A percentile compares a stretch with the other conserved stretches of the same genome.
These are phyloP conservation scores for Dilophus febrilis DNA, from an alignment of 2,888 invertebrate genomes.

Conservation along the genomic window DNA sequence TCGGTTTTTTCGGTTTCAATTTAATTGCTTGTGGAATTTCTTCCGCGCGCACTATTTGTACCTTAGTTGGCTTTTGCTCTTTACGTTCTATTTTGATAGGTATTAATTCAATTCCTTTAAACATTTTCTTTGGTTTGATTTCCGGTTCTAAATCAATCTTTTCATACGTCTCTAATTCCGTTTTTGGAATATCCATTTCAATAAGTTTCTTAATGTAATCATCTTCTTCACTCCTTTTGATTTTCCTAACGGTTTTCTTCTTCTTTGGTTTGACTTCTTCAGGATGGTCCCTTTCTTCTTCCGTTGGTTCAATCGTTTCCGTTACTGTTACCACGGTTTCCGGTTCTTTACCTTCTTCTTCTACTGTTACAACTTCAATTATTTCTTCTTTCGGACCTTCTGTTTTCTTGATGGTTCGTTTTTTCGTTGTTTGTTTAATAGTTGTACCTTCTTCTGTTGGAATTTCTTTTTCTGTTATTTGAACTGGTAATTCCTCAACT, in stretches of 20 bases:
- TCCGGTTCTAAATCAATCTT: constrained; percentile 13
- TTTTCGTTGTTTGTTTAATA: too few species aligned
- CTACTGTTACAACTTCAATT: constrained; percentile 16
- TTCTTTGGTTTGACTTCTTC: constrained; percentile 9
- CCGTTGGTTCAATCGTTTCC: constrained; percentile 11
- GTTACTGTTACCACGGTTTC: constrained; percentile 12
- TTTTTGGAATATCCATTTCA: constrained; percentile 28
- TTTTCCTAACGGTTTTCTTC: constrained; percentile 18
- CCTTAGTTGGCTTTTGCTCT: constrained; percentile 39
- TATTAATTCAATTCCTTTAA: constrained; percentile 18
- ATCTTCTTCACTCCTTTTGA: constrained; percentile 24
- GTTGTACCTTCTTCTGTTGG: too few species aligned
- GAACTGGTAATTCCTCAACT: constrained; percentile 8
- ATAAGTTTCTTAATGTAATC: constrained; percentile 23
- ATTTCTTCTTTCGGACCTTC: constrained; percentile 16
- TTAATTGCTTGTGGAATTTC: constrained; percentile 46
- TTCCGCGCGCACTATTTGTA: constrained; percentile 40
- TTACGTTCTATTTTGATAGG: constrained; percentile 43
- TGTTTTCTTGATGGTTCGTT: too few species aligned
- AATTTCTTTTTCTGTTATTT: constrained; percentile 11
- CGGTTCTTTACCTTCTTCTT: constrained; percentile 6
- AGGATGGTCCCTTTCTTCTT: not conserved
- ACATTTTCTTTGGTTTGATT: not conserved
- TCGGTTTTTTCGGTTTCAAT: constrained; percentile 33
- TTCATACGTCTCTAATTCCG: constrained; percentile 27